Evolutionary conservation across 1,140 invertebrate genomes (phyloP).

Genomic region (honey bee (Apis mellifera)): DNA sequence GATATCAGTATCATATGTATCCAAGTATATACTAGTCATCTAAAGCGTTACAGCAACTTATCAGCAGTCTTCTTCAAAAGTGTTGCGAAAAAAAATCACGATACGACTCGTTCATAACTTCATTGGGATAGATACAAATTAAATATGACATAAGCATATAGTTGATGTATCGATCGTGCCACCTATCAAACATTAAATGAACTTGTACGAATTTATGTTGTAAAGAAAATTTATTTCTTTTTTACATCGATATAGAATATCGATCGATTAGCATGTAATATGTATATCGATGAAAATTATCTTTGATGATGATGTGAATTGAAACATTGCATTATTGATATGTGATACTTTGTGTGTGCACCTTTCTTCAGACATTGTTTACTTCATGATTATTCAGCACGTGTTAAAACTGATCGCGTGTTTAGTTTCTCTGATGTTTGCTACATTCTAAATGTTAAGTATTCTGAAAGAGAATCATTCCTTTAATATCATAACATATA

Average conservation of each 20-base stretch:
- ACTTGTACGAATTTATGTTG: slow-evolving; percentile 12
- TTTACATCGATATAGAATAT: not conserved
- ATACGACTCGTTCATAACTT: not conserved
- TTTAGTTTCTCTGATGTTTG: not conserved
- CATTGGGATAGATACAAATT: not conserved
- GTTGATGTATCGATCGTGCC: slow-evolving; percentile 9
- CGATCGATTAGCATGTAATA: not conserved
- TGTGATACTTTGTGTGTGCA: not conserved
- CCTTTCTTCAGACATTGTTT: not conserved
- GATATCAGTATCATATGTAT: too few species aligned
- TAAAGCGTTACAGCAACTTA: too few species aligned
- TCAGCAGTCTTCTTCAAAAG: too few species aligned
- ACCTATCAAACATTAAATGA: slow-evolving; percentile 10
- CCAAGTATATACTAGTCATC: too few species aligned
- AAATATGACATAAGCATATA: not conserved
- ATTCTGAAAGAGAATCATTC: not conserved
- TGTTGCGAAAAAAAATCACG: too few species aligned
- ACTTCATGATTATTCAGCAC: not conserved
- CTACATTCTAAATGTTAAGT: not conserved
- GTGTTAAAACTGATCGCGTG: not conserved
- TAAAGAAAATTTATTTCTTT: not conserved
- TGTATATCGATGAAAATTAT: too few species aligned
- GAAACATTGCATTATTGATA: not conserved
- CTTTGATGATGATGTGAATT: too few species aligned
- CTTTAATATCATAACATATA: not conserved